Evolutionary conservation across 2,113 vertebrate genomes (phyloP).

Genomic region (Salminus brasiliensis): DNA sequence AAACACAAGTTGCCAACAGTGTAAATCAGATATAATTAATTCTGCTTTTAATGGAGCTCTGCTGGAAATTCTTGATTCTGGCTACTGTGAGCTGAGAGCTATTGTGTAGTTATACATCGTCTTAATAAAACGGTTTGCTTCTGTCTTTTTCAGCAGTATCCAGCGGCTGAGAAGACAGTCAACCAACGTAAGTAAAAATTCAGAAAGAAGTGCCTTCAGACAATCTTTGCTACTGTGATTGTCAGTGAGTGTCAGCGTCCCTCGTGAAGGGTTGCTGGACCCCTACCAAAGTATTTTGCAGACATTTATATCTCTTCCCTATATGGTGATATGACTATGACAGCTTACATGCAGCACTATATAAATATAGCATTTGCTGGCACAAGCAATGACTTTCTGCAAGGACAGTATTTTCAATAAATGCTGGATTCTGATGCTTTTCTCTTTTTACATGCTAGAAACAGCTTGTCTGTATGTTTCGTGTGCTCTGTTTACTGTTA

Average conservation of each 20-base stretch:
- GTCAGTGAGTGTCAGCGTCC: neutral
- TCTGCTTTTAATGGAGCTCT: neutral
- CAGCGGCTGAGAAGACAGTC: conserved; percentile 15
- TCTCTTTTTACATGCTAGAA: neutral
- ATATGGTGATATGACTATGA: neutral
- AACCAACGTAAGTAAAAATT: conserved; percentile 50
- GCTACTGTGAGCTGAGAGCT: neutral
- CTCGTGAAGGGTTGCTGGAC: neutral
- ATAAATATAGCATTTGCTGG: neutral
- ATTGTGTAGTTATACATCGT: neutral
- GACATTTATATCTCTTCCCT: neutral
- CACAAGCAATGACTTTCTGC: neutral
- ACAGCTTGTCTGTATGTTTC: neutral
- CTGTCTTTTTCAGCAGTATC: conserved; percentile 53
- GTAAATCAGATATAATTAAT: neutral
- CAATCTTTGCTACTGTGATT: neutral
- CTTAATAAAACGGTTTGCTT: conserved; percentile 11
- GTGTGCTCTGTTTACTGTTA: neutral
- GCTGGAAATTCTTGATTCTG: neutral
- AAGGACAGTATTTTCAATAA: neutral
- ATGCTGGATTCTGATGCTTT: neutral
- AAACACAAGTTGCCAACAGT: no score
- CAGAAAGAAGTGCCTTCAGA: neutral
- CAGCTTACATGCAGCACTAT: neutral
- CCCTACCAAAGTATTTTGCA: neutral